Conservation (phyloP, 2,113 vertebrate species). For the Oreochromis aureus region DNA sequence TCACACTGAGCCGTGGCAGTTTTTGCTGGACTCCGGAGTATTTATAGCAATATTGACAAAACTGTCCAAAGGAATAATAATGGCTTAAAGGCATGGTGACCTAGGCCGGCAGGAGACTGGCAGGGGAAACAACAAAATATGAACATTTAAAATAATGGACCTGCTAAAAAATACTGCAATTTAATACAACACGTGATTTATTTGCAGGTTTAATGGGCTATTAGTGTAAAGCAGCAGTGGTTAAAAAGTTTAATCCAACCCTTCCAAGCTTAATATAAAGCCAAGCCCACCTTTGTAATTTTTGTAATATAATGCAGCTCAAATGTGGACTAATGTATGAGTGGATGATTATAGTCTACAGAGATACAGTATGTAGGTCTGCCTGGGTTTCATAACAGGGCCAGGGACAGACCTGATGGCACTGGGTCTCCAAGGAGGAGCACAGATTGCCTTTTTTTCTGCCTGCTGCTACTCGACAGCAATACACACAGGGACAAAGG, state of each 20-base stretch:
- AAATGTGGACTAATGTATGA: background rate
- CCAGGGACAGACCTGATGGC: background rate
- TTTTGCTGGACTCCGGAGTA: background rate
- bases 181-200: background rate
- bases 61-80: background rate
- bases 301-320: background rate
- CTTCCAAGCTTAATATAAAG: background rate
- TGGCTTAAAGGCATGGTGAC: background rate
- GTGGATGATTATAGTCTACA: conserved; percentile 7
- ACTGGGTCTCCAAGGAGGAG: conserved; percentile 22
- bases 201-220: background rate
- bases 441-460: conserved; percentile 5
- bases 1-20: background rate
- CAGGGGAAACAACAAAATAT: background rate
- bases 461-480: background rate
- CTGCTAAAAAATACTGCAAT: background rate
- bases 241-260: background rate
- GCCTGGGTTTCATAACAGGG: conserved; percentile 21
- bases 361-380: background rate
- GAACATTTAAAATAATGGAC: background rate
- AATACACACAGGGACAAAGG: background rate
- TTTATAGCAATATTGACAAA: background rate
- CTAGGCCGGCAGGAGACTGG: background rate
- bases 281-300: background rate
- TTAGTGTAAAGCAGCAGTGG: background rate